phyloP scores from a whole-genome alignment of 2,888 invertebrate species.

The Eupithecia exiguata region DNA sequence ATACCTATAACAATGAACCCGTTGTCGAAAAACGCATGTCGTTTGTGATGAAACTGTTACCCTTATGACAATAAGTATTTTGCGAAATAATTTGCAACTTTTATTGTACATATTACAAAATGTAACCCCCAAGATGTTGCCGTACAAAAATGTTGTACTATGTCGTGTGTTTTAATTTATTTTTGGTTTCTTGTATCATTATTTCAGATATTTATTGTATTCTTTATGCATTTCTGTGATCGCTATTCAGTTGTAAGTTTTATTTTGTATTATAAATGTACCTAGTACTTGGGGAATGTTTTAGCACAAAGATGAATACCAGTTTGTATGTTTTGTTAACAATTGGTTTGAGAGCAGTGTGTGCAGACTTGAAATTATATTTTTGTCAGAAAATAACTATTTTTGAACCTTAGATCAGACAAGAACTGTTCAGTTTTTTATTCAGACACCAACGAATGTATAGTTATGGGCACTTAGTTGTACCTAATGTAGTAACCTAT shows the following conservation, averaged over 20 bases:
- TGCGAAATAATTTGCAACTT: constrained; percentile 58
- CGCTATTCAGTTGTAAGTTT: constrained; percentile 68
- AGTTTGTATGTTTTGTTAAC: constrained; percentile 27
- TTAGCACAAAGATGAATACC: constrained; percentile 63
- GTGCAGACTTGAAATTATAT: constrained; percentile 20
- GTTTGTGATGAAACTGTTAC: constrained; percentile 42
- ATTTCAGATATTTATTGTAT: constrained; percentile 66
- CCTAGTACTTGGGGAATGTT: constrained; percentile 55
- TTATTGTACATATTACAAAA: constrained; percentile 55
- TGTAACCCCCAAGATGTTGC: constrained; percentile 40
- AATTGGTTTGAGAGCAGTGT: constrained; percentile 35
- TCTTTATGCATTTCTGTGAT: constrained; percentile 81
- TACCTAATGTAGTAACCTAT: background rate
- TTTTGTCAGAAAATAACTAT: background rate
- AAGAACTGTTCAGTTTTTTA: background rate
- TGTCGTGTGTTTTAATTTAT: constrained; percentile 59
- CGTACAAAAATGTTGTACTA: constrained; percentile 58
- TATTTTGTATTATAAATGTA: constrained; percentile 55
- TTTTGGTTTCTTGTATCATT: constrained; percentile 56
- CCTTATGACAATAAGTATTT: constrained; percentile 74
- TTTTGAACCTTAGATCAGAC: background rate
- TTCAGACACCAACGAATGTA: background rate
- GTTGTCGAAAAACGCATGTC: constrained; percentile 32
- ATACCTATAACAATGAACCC: background rate
- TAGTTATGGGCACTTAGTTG: background rate